These are phyloP conservation scores for Caprella mutica DNA, from an alignment of 2,888 invertebrate genomes.

Conservation along the genomic window DNA sequence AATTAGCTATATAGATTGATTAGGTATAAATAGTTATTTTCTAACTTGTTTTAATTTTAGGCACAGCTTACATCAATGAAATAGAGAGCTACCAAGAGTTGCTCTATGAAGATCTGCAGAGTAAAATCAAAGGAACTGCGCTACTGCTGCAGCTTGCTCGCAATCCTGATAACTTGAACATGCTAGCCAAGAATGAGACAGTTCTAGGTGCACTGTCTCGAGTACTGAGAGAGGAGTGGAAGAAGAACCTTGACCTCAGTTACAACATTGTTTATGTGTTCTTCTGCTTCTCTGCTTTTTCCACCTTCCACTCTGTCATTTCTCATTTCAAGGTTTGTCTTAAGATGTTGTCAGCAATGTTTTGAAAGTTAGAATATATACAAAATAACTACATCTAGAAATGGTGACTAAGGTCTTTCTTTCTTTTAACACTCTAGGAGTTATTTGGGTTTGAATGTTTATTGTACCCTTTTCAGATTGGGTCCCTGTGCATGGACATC, in stretches of 20 bases:
- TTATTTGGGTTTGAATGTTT: too few species aligned
- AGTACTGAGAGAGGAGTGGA: slow-evolving; percentile 94
- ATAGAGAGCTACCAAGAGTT: slow-evolving; percentile 50
- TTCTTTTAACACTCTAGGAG: too few species aligned
- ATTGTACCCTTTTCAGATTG: too few species aligned
- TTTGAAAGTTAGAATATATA: too few species aligned
- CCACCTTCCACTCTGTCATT: slow-evolving; percentile 86
- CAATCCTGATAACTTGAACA: slow-evolving; percentile 85
- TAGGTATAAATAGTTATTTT: too few species aligned
- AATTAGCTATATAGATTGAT: too few species aligned
- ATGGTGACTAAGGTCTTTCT: too few species aligned
- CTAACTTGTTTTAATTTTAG: too few species aligned
- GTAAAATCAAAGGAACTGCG: slow-evolving; percentile 80
- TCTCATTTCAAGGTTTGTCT: slow-evolving; percentile 93
- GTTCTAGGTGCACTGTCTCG: slow-evolving; percentile 87
- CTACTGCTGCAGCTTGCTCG: slow-evolving; percentile 81
- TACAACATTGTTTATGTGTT: slow-evolving; percentile 94
- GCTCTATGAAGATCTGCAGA: slow-evolving; percentile 76
- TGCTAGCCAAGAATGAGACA: slow-evolving; percentile 82
- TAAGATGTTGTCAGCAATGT: too few species aligned
- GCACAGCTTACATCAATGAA: slow-evolving; percentile 7
- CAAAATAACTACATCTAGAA: too few species aligned
- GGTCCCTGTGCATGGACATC: slow-evolving; percentile 91
- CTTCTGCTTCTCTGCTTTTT: slow-evolving; percentile 92
- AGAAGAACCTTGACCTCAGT: slow-evolving; percentile 85